phyloP scores from a whole-genome alignment of 1,140 invertebrate genomes.

The Bombus breviceps region DNA sequence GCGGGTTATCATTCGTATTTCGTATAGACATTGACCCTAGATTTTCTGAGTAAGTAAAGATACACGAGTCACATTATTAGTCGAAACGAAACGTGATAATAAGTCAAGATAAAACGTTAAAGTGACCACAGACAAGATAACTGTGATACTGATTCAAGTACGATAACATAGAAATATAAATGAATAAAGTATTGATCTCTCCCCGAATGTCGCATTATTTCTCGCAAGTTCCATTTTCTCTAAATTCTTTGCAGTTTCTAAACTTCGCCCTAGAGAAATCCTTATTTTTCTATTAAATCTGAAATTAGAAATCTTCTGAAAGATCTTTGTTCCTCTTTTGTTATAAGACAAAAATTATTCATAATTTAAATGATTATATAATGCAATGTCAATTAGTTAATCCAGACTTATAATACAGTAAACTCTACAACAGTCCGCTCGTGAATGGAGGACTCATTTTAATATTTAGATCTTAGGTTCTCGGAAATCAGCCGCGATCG shows the following conservation, averaged over 20 bases:
- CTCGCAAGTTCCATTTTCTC: not conserved
- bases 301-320: not conserved
- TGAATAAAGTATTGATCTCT: not conserved
- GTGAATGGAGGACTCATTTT: too few species aligned
- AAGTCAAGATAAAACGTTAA: not conserved
- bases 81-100: conserved; percentile 18
- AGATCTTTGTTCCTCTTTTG: not conserved
- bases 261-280: not conserved
- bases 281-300: not conserved
- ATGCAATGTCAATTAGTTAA: too few species aligned
- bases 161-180: conserved; percentile 8
- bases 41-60: conserved; percentile 43
- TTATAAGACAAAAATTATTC: not conserved
- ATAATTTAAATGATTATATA: too few species aligned
- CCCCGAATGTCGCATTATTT: not conserved
- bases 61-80: not conserved
- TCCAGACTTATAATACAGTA: too few species aligned
- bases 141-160: not conserved
- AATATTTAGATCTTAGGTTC: too few species aligned
- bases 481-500: too few species aligned
- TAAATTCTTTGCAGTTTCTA: not conserved
- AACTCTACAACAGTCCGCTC: too few species aligned
- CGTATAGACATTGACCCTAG: conserved; percentile 49
- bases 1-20: conserved; percentile 52
- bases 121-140: conserved; percentile 1